Conservation (phyloP, 2,797 vertebrate species). For the Scleropages formosus region DNA sequence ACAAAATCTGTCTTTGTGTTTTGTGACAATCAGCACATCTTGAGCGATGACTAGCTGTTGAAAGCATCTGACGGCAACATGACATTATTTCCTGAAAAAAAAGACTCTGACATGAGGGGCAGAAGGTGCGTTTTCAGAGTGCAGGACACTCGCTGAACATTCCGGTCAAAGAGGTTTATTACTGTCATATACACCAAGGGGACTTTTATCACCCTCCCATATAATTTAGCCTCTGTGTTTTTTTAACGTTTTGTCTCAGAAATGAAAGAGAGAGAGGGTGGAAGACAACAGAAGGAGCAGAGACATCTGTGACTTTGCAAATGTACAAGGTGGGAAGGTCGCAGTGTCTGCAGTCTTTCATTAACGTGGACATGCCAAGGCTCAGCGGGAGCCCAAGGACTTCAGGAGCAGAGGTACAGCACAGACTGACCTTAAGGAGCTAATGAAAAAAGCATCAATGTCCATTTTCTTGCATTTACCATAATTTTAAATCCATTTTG, state of each 20-base stretch:
- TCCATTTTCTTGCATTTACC: background rate
- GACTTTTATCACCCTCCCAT: background rate
- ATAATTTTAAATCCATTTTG: too few relatives aligned
- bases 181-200: background rate
- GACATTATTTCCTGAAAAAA: constrained; percentile 10
- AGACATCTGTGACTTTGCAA: background rate
- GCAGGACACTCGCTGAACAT: background rate
- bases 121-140: background rate
- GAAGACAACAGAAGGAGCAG: background rate
- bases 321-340: constrained; percentile 17
- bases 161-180: background rate
- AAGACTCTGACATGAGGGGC: background rate
- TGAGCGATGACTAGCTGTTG: constrained; percentile 8
- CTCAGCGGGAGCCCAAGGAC: constrained; percentile 3
- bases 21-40: background rate
- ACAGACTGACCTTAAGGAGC: background rate
- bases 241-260: constrained; percentile 12
- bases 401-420: constrained; percentile 12
- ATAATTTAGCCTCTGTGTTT: background rate
- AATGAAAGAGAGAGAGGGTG: constrained; percentile 9
- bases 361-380: background rate
- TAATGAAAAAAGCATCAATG: background rate
- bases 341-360: constrained; percentile 19
- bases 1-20: constrained; percentile 9
- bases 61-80: background rate